phyloP scores from a whole-genome alignment of 2,797 vertebrate genomes.

The Smutsia temminckii region DNA sequence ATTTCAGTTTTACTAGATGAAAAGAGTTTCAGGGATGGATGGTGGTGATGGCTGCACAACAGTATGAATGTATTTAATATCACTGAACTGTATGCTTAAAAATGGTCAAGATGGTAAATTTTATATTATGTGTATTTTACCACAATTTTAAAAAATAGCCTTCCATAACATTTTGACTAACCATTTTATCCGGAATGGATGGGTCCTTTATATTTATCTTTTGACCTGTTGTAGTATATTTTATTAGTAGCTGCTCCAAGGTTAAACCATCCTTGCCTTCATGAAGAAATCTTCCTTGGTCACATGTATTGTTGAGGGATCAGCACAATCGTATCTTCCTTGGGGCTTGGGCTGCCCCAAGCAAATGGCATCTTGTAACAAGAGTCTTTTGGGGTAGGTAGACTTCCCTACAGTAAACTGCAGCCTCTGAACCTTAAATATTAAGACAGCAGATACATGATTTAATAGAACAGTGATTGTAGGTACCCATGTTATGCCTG shows the following conservation, averaged over 20 bases:
- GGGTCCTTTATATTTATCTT: not conserved
- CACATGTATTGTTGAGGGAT: not conserved
- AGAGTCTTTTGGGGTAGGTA: not conserved
- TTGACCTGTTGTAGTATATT: not conserved
- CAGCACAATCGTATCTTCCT: not conserved
- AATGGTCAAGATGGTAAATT: not conserved
- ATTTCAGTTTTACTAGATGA: not conserved
- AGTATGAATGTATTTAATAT: not conserved
- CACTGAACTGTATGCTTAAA: not conserved
- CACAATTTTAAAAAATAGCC: not conserved
- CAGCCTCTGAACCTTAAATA: not conserved
- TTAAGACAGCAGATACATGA: not conserved
- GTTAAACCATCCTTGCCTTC: not conserved
- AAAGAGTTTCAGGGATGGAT: not conserved
- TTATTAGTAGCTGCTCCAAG: not conserved
- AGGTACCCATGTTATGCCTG: not conserved
- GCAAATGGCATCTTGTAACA: not conserved
- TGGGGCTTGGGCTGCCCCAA: not conserved
- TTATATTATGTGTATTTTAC: not conserved
- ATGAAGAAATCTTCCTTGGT: not conserved
- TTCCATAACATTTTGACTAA: not conserved
- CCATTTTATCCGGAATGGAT: not conserved
- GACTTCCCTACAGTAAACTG: not conserved
- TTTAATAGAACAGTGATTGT: not conserved
- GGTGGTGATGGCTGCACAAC: not conserved